phyloP scores from a whole-genome alignment of 2,888 invertebrate species.

The Drosophila mimetica region DNA sequence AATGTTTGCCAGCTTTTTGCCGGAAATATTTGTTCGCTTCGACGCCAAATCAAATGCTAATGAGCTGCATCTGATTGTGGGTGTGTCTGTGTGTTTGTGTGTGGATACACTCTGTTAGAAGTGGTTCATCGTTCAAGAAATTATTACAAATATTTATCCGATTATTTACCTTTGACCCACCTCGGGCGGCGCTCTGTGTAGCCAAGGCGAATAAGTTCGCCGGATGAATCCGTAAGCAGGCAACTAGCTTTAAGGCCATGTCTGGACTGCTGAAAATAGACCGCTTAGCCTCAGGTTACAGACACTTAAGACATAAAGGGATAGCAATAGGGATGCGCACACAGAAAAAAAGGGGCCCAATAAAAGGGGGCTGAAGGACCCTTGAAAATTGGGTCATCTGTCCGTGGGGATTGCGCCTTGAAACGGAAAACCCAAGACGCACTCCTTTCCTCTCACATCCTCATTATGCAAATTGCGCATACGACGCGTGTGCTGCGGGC shows the following conservation, averaged over 20 bases:
- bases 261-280: slow-evolving; percentile 47
- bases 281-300: slow-evolving; percentile 60
- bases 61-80: slow-evolving; percentile 55
- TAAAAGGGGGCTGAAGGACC: slow-evolving; percentile 31
- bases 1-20: slow-evolving; percentile 58
- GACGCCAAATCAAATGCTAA: slow-evolving; percentile 66
- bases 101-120: slow-evolving; percentile 1
- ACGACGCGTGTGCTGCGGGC: slow-evolving; percentile 56
- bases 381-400: slow-evolving; percentile 62
- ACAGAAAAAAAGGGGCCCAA: slow-evolving; percentile 16
- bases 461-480: slow-evolving; percentile 75
- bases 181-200: slow-evolving; percentile 16
- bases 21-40: slow-evolving; percentile 70
- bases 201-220: slow-evolving; percentile 42
- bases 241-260: slow-evolving; percentile 65
- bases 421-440: slow-evolving; percentile 41
- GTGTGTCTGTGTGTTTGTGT: no score
- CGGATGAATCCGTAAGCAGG: slow-evolving; percentile 57
- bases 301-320: slow-evolving; percentile 54
- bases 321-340: slow-evolving; percentile 5
- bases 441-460: slow-evolving; percentile 30
- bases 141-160: slow-evolving; percentile 59
- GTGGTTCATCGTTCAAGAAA: slow-evolving; percentile 35
- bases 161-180: slow-evolving; percentile 75
- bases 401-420: slow-evolving; percentile 35